Conservation (phyloP, 2,888 invertebrate species). For the Argyra leucocephala region DNA sequence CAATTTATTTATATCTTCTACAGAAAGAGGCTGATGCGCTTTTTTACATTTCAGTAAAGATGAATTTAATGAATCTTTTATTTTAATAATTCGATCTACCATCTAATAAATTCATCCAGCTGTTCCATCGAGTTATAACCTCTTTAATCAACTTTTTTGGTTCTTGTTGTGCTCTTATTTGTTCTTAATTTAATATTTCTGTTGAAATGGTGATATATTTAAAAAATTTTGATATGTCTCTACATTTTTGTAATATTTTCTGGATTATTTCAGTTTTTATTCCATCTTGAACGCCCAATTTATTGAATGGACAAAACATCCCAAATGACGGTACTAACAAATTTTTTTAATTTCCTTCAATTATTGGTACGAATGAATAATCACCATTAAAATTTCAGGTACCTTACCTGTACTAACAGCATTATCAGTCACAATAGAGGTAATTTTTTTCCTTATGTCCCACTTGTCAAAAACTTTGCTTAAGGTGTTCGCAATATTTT, state of each 20-base stretch:
- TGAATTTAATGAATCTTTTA: background rate
- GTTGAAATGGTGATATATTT: background rate
- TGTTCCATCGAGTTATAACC: too few species aligned
- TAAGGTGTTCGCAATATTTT: background rate
- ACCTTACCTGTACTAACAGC: conserved; percentile 6
- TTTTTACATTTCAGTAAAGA: background rate
- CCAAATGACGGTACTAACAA: background rate
- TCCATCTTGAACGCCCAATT: conserved; percentile 1
- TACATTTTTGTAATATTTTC: conserved; percentile 8
- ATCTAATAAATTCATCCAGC: too few species aligned
- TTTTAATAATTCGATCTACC: background rate
- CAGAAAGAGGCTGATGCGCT: background rate
- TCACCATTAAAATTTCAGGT: background rate
- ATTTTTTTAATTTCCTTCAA: background rate
- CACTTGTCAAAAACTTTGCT: background rate
- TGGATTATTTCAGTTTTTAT: background rate
- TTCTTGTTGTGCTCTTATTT: background rate
- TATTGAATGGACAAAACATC: background rate
- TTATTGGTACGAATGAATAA: too few species aligned
- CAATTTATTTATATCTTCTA: conserved; percentile 8
- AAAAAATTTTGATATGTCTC: background rate
- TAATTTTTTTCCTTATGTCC: conserved; percentile 1
- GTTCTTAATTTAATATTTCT: background rate
- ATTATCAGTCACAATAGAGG: conserved; percentile 12
- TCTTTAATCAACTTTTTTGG: conserved; percentile 8